Conservation (phyloP, 2,888 invertebrate species). For the Anthoptus insignis region DNA sequence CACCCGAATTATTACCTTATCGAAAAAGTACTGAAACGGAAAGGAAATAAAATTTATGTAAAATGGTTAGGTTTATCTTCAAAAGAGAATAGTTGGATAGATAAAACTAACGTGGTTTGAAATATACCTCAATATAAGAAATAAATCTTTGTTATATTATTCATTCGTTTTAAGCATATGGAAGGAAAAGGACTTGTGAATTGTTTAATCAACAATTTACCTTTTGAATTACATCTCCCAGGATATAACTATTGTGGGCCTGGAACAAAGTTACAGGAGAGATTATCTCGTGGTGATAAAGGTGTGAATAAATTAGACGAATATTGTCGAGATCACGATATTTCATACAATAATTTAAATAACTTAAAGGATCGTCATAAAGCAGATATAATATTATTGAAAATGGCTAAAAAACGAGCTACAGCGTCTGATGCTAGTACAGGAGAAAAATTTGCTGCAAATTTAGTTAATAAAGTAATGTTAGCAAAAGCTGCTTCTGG, state of each 20-base stretch:
- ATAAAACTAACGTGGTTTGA: constrained; percentile 32
- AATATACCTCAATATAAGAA: too few relatives aligned
- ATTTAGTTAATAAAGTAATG: constrained; percentile 25
- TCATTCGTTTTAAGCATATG: background rate
- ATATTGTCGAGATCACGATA: constrained; percentile 12
- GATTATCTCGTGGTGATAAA: background rate
- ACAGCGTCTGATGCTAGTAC: constrained; percentile 21
- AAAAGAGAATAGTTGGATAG: constrained; percentile 43
- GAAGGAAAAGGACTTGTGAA: too few relatives aligned
- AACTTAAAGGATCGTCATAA: constrained; percentile 51
- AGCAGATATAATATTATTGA: constrained; percentile 59
- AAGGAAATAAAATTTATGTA: constrained; percentile 26
- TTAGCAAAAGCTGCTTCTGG: constrained; percentile 23
- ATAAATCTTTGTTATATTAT: too few relatives aligned
- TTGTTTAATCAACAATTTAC: constrained; percentile 40
- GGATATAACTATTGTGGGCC: background rate
- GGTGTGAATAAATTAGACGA: constrained; percentile 4
- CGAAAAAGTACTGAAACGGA: constrained; percentile 36
- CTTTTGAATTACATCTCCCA: constrained; percentile 50
- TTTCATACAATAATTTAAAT: constrained; percentile 20
- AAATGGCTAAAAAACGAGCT: constrained; percentile 53
- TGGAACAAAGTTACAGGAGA: background rate
- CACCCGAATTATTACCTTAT: too few relatives aligned
- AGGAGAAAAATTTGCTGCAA: constrained; percentile 30
- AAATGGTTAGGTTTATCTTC: constrained; percentile 28